Base-by-base conservation (phyloP, 2,888 invertebrate species). In the Eupelmus urozonus region DNA sequence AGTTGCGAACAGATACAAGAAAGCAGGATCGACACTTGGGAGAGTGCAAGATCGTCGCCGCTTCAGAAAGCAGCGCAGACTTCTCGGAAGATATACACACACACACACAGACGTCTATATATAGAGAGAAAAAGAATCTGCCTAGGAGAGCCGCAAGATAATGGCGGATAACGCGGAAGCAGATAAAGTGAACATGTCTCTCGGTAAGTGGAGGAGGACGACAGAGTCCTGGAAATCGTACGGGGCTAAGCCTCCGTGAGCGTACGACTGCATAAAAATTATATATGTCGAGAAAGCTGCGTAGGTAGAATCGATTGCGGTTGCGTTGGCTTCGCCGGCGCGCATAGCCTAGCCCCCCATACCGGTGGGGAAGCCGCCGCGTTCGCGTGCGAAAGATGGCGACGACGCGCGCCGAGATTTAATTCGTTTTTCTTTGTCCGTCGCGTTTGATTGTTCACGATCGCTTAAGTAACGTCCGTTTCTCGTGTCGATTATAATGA, bases 171-270 rank as follows among this genome's bases (percentile, higher is more conserved):
- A 89, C 82, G 88, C 88, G 55, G 34, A 34, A 34, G 5, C 3
- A 34, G 34, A 49, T 16, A 89, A 89, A 89, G 88, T 89, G 84
- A 89, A 89, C 83, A 89, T 89, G 89, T 89, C 89, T 82, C 89
- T 89, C 82, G 89, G 89, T 89, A 89, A 89, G 89, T 89, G 85
- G 86, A 85, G 45, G 42, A 29, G 85, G 86, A 85, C 55, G 42
- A 29, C 82, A 84, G 82, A 83, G 83, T 53, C 55, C 60, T 20
- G 27, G 57, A 11, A n/a, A 27, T 55, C 27, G 82, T 80, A 80
- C 82, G 84, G 84, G 4, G 34, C 55, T 11, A 55, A 62, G 27
- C 69, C 86, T 82, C 84, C 85, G 82, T 88, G 87, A 88, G 84
- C 83, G 84, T 86, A 86, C 85, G 85, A 84, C 85, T 84, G 84